Percentiles rank a stretch among this genome's conserved stretches.
These are phyloP conservation scores for Paratrypauchen microcephalus DNA, from an alignment of 2,797 vertebrate species.

Conservation along the genomic window DNA sequence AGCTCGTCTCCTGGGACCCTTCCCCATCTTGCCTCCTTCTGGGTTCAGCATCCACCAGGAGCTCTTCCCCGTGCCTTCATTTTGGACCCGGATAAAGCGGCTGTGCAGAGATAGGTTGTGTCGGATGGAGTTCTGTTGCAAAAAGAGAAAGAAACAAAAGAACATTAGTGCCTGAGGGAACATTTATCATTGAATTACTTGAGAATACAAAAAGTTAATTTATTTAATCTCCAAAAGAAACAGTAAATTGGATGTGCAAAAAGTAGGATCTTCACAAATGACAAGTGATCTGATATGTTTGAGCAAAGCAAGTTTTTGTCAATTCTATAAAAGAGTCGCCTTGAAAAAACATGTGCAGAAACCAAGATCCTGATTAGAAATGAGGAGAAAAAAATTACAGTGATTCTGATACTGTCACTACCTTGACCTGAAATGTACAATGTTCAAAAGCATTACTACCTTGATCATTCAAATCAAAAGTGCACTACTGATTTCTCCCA, in stretches of 20 bases:
- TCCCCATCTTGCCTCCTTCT: constrained; percentile 93
- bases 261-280: constrained; percentile 4
- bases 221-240: constrained; percentile 36
- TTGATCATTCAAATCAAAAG: constrained; percentile 7
- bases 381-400: background rate
- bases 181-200: constrained; percentile 61
- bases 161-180: constrained; percentile 49
- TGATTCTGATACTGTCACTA: constrained; percentile 1
- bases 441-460: background rate
- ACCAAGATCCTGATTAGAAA: background rate
- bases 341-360: too few species aligned
- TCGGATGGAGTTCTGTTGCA: constrained; percentile 91
- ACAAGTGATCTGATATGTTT: background rate
- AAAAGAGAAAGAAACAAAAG: constrained; percentile 38
- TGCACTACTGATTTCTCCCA: background rate
- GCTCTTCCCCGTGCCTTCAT: constrained; percentile 96
- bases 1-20: constrained; percentile 87
- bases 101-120: constrained; percentile 97
- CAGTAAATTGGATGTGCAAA: background rate
- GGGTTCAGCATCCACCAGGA: constrained; percentile 99
- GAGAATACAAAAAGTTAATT: constrained; percentile 57
- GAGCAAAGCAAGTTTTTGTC: background rate
- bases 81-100: constrained; percentile 94
- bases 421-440: background rate
- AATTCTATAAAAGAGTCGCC: background rate